These are phyloP conservation scores for Axinella damicornis DNA, from an alignment of 37 sponge, comb jelly and placozoan species.

Conservation along the genomic window DNA sequence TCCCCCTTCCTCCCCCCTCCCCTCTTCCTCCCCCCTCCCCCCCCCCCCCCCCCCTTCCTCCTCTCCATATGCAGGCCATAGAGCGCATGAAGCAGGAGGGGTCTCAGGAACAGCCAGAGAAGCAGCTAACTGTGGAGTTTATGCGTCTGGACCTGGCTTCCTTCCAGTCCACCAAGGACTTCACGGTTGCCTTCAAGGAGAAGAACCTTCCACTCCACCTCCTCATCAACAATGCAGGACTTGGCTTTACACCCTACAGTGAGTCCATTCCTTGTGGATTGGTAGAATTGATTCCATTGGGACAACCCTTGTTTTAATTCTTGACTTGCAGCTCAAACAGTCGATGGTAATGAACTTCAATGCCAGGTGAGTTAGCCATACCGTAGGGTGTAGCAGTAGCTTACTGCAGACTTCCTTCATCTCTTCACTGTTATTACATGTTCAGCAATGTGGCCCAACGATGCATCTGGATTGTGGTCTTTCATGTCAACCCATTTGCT, in stretches of 20 bases:
- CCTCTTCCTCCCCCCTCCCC: too few species aligned
- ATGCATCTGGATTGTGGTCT: too few species aligned
- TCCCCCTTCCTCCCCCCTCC: too few species aligned
- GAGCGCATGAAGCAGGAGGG: conserved; percentile 8
- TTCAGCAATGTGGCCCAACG: too few species aligned
- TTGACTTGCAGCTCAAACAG: conserved; percentile 1
- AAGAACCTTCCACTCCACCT: conserved; percentile 79
- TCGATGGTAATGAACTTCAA: conserved; percentile 19
- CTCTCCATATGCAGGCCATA: neutral
- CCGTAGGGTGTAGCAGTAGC: too few species aligned
- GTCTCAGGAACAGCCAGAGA: conserved; percentile 17
- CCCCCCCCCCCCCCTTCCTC: too few species aligned
- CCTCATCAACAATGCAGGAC: conserved; percentile 86
- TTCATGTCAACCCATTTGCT: too few species aligned
- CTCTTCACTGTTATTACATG: too few species aligned
- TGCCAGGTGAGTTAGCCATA: neutral
- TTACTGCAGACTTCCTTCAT: too few species aligned
- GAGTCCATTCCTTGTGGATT: too few species aligned
- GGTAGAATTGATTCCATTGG: too few species aligned
- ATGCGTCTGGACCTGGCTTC: conserved; percentile 81
- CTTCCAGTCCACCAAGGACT: conserved; percentile 68
- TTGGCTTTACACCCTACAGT: conserved; percentile 55
- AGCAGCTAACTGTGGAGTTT: conserved; percentile 70
- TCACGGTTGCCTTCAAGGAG: conserved; percentile 64
- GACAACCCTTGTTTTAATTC: neutral